Conservation (phyloP, 2,113 vertebrate species). For the Dryoscopus gambensis region DNA sequence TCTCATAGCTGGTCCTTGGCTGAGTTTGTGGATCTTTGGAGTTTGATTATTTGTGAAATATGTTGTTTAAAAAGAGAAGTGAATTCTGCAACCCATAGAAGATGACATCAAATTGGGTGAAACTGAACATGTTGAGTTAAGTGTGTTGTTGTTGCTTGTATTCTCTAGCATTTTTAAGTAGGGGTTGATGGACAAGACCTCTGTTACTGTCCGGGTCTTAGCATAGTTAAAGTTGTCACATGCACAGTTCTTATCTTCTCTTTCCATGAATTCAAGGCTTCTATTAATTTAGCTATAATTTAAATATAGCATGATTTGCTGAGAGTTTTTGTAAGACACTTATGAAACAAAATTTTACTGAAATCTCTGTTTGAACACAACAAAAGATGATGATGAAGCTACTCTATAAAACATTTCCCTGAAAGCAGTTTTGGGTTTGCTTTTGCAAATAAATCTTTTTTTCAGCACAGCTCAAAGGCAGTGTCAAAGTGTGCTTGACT, state of each 20-base stretch:
- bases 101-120: background rate
- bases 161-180: background rate
- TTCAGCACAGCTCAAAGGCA: background rate
- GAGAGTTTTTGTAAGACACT: background rate
- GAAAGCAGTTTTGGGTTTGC: background rate
- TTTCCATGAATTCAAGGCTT: background rate
- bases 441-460: background rate
- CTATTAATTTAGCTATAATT: background rate
- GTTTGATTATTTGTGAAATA: background rate
- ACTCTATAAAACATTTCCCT: background rate
- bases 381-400: background rate
- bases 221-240: background rate
- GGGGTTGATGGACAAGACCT: background rate
- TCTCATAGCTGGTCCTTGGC: background rate
- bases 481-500: background rate
- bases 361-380: background rate
- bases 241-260: background rate
- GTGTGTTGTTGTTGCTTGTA: background rate
- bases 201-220: background rate
- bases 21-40: background rate
- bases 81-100: background rate
- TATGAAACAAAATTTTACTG: background rate
- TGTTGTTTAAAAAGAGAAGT: background rate
- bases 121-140: background rate
- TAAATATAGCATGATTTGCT: background rate